Percentiles rank a stretch among this genome's conserved stretches.
Conservation (phyloP, 2,797 vertebrate species). For the Rhodeus uyekii region DNA sequence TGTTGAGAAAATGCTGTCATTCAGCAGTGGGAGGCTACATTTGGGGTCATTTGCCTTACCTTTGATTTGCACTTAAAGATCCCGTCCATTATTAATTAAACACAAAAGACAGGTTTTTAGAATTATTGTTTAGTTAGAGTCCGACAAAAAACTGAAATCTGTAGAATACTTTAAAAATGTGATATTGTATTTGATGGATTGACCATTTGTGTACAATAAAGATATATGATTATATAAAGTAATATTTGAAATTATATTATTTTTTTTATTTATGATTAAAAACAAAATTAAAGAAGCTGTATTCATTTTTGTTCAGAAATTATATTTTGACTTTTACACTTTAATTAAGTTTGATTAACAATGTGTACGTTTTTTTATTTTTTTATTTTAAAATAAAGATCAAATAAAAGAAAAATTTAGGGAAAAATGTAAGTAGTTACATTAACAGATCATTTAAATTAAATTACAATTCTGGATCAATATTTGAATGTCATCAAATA, state of each 20-base stretch:
- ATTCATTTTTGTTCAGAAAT: neutral
- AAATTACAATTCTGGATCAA: neutral
- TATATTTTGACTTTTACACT: neutral
- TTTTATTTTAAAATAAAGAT: neutral
- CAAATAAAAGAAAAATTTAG: too few relatives aligned
- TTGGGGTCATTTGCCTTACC: slow-evolving; percentile 61
- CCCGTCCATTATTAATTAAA: slow-evolving; percentile 3
- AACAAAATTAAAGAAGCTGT: neutral
- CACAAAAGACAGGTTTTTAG: slow-evolving; percentile 32
- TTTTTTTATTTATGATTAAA: neutral
- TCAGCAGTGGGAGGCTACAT: slow-evolving; percentile 8
- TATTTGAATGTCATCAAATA: neutral
- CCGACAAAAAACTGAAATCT: neutral
- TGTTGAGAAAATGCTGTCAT: slow-evolving; percentile 11
- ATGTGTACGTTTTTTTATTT: neutral
- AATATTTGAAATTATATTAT: neutral
- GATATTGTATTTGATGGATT: slow-evolving; percentile 42
- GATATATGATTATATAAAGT: slow-evolving; percentile 28
- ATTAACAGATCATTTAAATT: neutral
- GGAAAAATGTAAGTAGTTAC: neutral
- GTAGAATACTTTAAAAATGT: slow-evolving; percentile 28
- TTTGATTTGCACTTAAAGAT: slow-evolving; percentile 59
- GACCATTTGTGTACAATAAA: slow-evolving; percentile 53
- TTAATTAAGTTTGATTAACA: neutral
- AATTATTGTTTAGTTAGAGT: slow-evolving; percentile 9